Percentiles rank a stretch among this genome's conserved stretches.
phyloP scores from a whole-genome alignment of 1,140 invertebrate genomes.

The Ceratosolen solmsi region DNA sequence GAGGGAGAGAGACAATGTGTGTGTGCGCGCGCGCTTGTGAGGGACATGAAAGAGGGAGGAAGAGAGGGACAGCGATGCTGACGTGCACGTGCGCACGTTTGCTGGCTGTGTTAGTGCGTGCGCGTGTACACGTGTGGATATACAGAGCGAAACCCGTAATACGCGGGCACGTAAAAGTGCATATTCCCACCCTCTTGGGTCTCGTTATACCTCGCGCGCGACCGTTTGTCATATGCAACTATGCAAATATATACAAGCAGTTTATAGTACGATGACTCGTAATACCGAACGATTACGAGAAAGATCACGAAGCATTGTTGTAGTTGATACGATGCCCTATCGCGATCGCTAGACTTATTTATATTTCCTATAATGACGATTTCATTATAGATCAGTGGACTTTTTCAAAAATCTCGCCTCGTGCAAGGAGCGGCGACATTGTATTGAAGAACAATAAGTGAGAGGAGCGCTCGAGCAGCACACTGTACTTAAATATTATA shows the following conservation, averaged over 20 bases:
- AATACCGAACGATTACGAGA: slow-evolving; percentile 39
- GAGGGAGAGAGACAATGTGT: not conserved
- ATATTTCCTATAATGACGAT: not conserved
- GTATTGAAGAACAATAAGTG: not conserved
- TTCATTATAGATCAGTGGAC: not conserved
- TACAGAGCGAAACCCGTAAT: slow-evolving; percentile 25
- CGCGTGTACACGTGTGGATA: slow-evolving; percentile 54
- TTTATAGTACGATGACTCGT: slow-evolving; percentile 39
- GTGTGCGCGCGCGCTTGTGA: not conserved
- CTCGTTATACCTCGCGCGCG: slow-evolving; percentile 1
- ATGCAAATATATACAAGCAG: slow-evolving; percentile 36
- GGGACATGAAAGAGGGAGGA: not conserved
- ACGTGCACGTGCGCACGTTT: slow-evolving; percentile 53
- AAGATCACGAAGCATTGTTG: slow-evolving; percentile 30
- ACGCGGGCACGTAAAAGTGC: slow-evolving; percentile 39
- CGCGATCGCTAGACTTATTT: not conserved
- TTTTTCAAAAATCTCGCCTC: not conserved
- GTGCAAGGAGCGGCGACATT: not conserved
- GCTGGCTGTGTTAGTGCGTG: not conserved
- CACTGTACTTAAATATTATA: not conserved
- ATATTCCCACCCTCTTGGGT: not conserved
- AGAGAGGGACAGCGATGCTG: slow-evolving; percentile 9
- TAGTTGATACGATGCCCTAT: not conserved
- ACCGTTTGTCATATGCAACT: slow-evolving; percentile 39
- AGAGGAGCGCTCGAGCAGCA: no score